Conservation (phyloP, 2,113 vertebrate species). For the Odobenus rosmarus region DNA sequence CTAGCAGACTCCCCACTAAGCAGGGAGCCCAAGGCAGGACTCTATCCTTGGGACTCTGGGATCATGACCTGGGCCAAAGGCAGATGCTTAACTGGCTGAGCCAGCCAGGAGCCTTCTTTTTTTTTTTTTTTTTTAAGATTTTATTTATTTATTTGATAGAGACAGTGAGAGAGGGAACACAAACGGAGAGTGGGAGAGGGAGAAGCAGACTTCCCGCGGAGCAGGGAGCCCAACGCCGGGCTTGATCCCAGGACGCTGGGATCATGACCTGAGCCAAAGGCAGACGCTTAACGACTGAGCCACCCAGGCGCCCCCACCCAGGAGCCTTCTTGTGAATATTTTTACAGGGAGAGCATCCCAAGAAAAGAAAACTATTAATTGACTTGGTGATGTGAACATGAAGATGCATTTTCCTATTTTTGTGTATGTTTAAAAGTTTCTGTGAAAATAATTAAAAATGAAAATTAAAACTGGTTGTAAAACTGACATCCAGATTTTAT, state of each 20-base stretch:
- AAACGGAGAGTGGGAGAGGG: too few relatives aligned
- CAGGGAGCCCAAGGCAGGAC: not conserved
- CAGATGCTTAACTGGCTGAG: not conserved
- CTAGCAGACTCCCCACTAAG: not conserved
- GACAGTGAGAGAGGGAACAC: too few relatives aligned
- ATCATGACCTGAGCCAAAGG: not conserved
- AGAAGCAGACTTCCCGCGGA: too few relatives aligned
- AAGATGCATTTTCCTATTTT: not conserved
- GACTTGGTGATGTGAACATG: not conserved
- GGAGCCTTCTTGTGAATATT: not conserved
- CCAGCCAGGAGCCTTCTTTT: not conserved
- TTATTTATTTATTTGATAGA: too few relatives aligned
- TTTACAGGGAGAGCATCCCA: not conserved
- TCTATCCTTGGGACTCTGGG: not conserved
- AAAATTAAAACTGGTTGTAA: not conserved
- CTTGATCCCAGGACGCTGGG: not conserved
- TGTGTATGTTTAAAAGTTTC: slow-evolving; percentile 6
- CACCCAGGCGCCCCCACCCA: not conserved
- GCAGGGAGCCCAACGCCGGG: too few relatives aligned
- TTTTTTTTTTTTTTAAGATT: not conserved
- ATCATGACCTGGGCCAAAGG: not conserved
- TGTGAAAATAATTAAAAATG: slow-evolving; percentile 6
- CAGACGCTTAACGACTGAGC: not conserved
- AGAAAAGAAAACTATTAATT: slow-evolving; percentile 24
- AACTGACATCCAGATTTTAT: not conserved